phyloP scores from a whole-genome alignment of 2,797 vertebrate species.

The Ceryle rudis region DNA sequence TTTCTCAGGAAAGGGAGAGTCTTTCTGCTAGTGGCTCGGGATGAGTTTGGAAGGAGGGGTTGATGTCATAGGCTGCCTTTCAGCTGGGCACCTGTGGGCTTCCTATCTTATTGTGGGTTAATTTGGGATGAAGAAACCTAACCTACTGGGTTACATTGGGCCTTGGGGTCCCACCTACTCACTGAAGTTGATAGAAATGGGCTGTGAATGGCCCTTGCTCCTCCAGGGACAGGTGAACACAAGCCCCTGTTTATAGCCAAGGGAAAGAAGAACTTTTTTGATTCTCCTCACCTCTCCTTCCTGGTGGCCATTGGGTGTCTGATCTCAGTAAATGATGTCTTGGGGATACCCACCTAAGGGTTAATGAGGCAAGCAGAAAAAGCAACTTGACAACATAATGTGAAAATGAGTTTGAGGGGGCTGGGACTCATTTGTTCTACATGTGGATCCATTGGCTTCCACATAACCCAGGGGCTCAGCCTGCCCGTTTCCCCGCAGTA shows the following conservation, averaged over 20 bases:
- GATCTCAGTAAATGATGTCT: not conserved
- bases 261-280: not conserved
- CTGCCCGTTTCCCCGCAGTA: not conserved
- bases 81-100: not conserved
- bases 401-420: not conserved
- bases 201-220: not conserved
- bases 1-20: not conserved
- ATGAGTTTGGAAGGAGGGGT: not conserved
- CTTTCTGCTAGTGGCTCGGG: not conserved
- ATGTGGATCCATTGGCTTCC: not conserved
- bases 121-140: not conserved
- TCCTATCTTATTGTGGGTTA: not conserved
- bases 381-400: not conserved
- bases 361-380: not conserved
- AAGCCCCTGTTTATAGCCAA: not conserved
- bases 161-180: not conserved
- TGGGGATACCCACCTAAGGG: not conserved
- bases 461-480: not conserved
- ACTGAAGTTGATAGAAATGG: not conserved
- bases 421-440: constrained; percentile 23
- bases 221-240: not conserved
- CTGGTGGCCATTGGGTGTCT: rapidly evolving
- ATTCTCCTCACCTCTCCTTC: not conserved
- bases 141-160: not conserved
- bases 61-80: not conserved